phyloP scores from a whole-genome alignment of 1,140 invertebrate species.

The Gryon sp. region DNA sequence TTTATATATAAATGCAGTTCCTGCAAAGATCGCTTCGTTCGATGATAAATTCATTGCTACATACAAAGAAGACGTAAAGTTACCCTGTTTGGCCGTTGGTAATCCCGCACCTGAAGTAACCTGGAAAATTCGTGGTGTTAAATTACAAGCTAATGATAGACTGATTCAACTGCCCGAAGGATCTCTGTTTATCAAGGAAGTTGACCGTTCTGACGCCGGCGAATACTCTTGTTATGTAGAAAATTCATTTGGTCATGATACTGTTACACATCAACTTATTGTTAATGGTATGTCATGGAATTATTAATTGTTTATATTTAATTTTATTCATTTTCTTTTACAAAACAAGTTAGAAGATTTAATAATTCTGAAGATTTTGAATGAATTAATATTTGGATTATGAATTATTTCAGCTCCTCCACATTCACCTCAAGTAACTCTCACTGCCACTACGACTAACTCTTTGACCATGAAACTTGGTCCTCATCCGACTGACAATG shows the following conservation, averaged over 20 bases:
- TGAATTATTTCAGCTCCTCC: constrained; percentile 84
- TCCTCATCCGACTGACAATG: constrained; percentile 86
- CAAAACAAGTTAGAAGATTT: no score
- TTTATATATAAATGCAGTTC: constrained; percentile 89
- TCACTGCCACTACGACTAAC: constrained; percentile 91
- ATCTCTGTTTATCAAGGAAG: constrained; percentile 92
- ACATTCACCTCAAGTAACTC: constrained; percentile 88
- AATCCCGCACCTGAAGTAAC: constrained; percentile 91
- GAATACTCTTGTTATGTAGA: constrained; percentile 95
- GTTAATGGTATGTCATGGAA: constrained; percentile 84
- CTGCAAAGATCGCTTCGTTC: constrained; percentile 95
- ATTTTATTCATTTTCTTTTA: not conserved
- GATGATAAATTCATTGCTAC: constrained; percentile 93
- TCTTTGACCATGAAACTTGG: constrained; percentile 89
- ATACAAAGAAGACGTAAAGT: constrained; percentile 93
- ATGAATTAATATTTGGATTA: not conserved
- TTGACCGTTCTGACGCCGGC: constrained; percentile 92
- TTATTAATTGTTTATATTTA: not conserved
- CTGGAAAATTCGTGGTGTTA: constrained; percentile 89
- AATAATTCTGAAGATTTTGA: not conserved
- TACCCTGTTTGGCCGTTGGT: constrained; percentile 94
- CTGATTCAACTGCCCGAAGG: constrained; percentile 92
- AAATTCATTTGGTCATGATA: constrained; percentile 95
- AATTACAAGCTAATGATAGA: constrained; percentile 86
- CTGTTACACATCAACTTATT: constrained; percentile 92